Base-by-base conservation (phyloP, 2,113 vertebrate species). In the Mustela lutreola region DNA sequence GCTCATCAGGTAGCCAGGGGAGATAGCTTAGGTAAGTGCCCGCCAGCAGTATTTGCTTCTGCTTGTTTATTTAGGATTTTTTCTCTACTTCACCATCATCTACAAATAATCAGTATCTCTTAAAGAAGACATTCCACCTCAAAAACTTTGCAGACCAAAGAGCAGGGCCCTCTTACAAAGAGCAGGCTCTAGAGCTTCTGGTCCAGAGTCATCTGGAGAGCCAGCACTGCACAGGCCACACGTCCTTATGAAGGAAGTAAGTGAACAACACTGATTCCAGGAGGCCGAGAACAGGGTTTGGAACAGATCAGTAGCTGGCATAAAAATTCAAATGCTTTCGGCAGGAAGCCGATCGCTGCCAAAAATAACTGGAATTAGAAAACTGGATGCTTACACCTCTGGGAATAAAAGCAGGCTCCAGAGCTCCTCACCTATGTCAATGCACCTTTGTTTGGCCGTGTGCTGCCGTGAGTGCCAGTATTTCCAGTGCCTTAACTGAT, bases 381-480 rank as follows among this genome's bases (percentile, higher is more conserved):
- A 62, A 95, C 93, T 82, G 96, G 97, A 96, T 65, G 94, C 83
- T 21, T 65, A 95, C 65, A 65, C 53, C 5, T 24, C 67, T n/a
- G 70, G 87, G 93, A 75, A 56, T 48, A 8, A 7, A 36, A n/a
- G 89, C 8, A 2, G 73, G 53, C 78, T 31, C 56, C 56, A 21
- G 73, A 1, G 89, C 76, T 83, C 89, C 99, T 99, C 98, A 99
- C 99, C 99, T 11, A 99, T 99, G 97, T 99, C 99, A 92, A 99
- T 99, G 98, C 99, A 99, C 88, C 99, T 99, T 98, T 99, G 99
- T 97, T 99, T 99, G 45, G 99, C 99, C 0, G 99, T 99, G 98
- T 99, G 99, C 97, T 99, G 99, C 90, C 99, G 99, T 1, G 99
- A 99, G 98, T 99, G 99, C 99, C 99, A 99, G 97, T 99, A 99